Percentiles rank a stretch among this genome's conserved stretches.
phyloP scores from a whole-genome alignment of 2,113 vertebrate species.

The Rhinopomastus cyanomelas region DNA sequence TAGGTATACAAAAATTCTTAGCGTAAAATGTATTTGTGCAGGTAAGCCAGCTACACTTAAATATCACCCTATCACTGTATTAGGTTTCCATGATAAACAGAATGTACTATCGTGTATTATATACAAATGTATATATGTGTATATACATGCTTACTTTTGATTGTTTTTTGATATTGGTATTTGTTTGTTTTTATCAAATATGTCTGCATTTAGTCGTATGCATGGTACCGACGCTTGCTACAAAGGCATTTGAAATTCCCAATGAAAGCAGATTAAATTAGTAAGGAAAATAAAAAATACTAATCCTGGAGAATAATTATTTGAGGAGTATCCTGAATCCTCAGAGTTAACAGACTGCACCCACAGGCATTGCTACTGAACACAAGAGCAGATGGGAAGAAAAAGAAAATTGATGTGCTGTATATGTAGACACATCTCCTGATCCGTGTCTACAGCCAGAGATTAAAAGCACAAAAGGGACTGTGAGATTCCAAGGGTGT shows the following conservation, averaged over 20 bases:
- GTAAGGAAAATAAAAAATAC: not conserved
- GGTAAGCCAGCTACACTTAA: not conserved
- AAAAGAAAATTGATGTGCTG: not conserved
- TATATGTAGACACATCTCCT: no score
- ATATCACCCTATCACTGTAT: not conserved
- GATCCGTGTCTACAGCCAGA: slow-evolving; percentile 20
- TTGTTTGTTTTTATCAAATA: not conserved
- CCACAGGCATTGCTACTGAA: not conserved
- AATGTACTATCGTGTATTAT: not conserved
- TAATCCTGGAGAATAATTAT: not conserved
- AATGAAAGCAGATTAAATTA: not conserved
- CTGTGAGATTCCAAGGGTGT: not conserved
- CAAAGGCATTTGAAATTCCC: not conserved
- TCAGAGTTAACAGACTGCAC: not conserved
- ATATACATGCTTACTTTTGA: not conserved
- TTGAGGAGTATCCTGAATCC: not conserved
- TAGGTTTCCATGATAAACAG: not conserved
- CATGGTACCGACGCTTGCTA: not conserved
- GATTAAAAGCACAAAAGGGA: slow-evolving; percentile 19
- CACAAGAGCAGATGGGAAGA: slow-evolving; percentile 8
- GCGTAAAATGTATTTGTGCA: not conserved
- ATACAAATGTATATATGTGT: not conserved
- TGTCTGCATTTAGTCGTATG: not conserved
- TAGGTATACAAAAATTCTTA: not conserved
- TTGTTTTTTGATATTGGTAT: not conserved